Evolutionary conservation across 2,113 vertebrate species (phyloP).

Genomic region (Serranochromis macrocephalus): DNA sequence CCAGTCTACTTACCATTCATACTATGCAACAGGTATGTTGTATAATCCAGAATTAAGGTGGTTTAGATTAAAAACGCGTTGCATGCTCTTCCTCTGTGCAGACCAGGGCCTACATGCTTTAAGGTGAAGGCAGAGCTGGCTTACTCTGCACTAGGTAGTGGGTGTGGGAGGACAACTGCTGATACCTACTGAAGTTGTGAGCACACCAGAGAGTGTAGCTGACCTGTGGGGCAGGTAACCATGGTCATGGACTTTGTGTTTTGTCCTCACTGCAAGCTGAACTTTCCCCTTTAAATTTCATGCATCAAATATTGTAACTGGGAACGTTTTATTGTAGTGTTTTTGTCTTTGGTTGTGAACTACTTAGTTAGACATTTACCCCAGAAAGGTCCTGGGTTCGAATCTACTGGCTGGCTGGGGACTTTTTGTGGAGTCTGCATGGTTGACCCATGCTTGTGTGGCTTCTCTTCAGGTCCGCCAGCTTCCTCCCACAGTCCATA

Average conservation of each 20-base stretch:
- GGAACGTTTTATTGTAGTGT: not conserved
- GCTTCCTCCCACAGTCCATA: not conserved
- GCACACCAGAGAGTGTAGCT: not conserved
- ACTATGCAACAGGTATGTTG: not conserved
- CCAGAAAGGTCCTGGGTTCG: not conserved
- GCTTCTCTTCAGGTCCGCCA: not conserved
- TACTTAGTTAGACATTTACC: not conserved
- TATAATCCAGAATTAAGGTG: not conserved
- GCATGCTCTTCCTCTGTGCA: not conserved
- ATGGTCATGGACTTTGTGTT: not conserved
- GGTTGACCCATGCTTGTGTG: not conserved
- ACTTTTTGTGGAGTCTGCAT: not conserved
- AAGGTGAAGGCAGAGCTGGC: not conserved
- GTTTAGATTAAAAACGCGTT: not conserved
- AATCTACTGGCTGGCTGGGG: not conserved
- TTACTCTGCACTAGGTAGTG: not conserved
- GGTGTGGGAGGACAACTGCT: not conserved
- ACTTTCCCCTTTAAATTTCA: not conserved
- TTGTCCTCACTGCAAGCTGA: not conserved
- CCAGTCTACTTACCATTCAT: not conserved
- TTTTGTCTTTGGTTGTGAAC: not conserved
- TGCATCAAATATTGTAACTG: not conserved
- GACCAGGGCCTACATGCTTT: not conserved
- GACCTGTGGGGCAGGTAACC: not conserved
- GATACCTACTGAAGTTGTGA: not conserved